These are phyloP conservation scores for Netelia inedita DNA, from an alignment of 2,888 invertebrate genomes.

Conservation along the genomic window DNA sequence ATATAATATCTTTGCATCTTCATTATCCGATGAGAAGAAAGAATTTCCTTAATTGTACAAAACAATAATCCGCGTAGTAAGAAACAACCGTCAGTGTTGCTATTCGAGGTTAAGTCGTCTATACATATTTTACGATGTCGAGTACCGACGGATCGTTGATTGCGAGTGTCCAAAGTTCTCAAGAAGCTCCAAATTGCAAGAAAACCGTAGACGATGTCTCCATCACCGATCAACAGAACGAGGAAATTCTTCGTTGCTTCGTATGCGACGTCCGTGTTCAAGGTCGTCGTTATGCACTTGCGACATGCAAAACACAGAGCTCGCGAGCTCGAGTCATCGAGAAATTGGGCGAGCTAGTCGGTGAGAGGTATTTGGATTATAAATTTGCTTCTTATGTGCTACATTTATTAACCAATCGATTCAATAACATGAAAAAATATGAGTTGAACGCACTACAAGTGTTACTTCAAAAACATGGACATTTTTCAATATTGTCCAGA, in stretches of 20 bases:
- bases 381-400: neutral
- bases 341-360: conserved; percentile 83
- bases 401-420: neutral
- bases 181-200: neutral
- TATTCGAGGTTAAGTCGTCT: conserved; percentile 23
- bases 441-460: neutral
- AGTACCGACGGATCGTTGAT: conserved; percentile 30
- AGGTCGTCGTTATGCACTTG: conserved; percentile 81
- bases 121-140: conserved; percentile 40
- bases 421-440: neutral
- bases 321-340: conserved; percentile 81
- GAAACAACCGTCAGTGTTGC: neutral
- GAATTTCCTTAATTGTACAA: neutral
- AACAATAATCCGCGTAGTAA: neutral
- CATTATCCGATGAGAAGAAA: neutral
- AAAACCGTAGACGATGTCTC: conserved; percentile 21
- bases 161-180: conserved; percentile 9
- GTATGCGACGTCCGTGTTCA: conserved; percentile 83
- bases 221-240: conserved; percentile 9
- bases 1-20: neutral
- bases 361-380: conserved; percentile 79
- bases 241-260: conserved; percentile 77
- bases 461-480: neutral
- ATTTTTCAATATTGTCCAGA: conserved; percentile 70
- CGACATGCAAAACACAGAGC: conserved; percentile 82